phyloP scores from a whole-genome alignment of 2,888 invertebrate genomes.

The Drosophila austrosaltans region DNA sequence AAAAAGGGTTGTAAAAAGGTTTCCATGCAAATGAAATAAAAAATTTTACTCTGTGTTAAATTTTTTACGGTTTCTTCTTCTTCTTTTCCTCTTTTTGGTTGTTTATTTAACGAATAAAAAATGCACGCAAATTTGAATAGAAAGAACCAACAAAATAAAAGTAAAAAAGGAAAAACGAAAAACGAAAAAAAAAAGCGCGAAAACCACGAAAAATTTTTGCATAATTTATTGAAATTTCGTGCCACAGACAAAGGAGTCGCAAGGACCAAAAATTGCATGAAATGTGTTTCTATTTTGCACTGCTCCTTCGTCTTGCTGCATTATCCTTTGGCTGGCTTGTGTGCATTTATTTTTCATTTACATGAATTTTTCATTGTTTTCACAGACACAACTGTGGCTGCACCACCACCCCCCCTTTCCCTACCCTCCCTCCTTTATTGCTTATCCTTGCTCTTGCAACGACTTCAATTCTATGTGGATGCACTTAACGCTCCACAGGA shows the following conservation, averaged over 20 bases:
- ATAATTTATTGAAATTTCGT: slow-evolving; percentile 78
- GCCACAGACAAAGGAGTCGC: slow-evolving; percentile 63
- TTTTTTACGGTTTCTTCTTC: slow-evolving; percentile 23
- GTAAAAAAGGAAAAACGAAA: slow-evolving; percentile 47
- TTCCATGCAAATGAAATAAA: slow-evolving; percentile 32
- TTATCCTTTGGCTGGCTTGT: slow-evolving; percentile 71
- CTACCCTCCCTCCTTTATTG: no score
- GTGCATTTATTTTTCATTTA: slow-evolving; percentile 82
- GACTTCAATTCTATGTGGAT: slow-evolving; percentile 35
- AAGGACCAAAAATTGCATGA: slow-evolving; percentile 60
- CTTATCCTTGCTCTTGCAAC: slow-evolving; percentile 5
- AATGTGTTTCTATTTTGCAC: slow-evolving; percentile 76
- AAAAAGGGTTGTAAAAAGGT: slow-evolving; percentile 1
- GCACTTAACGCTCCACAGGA: slow-evolving; percentile 75
- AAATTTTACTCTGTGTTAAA: slow-evolving; percentile 46
- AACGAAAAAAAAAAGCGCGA: slow-evolving; percentile 62
- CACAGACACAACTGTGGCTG: slow-evolving; percentile 58
- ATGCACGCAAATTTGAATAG: slow-evolving; percentile 75
- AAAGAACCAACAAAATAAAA: slow-evolving; percentile 67
- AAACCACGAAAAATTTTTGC: slow-evolving; percentile 76
- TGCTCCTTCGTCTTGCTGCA: slow-evolving; percentile 38
- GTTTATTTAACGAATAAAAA: slow-evolving; percentile 74
- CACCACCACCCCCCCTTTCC: not conserved
- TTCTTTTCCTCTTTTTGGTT: slow-evolving; percentile 16
- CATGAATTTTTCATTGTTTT: slow-evolving; percentile 81